Base-by-base conservation (phyloP, 1,140 invertebrate species). In the Liolophura sinensis region DNA sequence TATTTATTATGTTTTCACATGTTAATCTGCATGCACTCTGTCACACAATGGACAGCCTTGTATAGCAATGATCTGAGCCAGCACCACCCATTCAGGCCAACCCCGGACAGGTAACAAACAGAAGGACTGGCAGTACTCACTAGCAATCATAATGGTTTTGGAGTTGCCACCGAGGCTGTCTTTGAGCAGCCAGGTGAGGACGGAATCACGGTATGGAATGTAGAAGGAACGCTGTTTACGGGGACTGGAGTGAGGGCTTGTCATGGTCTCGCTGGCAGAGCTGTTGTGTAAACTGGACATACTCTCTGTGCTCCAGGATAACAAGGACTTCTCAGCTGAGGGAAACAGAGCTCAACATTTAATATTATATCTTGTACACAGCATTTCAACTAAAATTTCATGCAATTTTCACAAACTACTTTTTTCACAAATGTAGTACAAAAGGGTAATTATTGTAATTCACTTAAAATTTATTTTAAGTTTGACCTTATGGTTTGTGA, bases 161-260 rank as follows among this genome's bases (percentile, higher is more conserved):
- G 93, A 93, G 84, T 97, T 96, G 4, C 94, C 94, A 24, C 94
- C 94, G 11, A 97, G 86, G 50, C 93, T 95, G 79, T 96, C 94
- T 82, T 94, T 95, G 50, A 96, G 86, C 12, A 96, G 83, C 93
- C 93, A 96, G 0, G 94, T 96, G 0, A 96, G 87, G n/a, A 95
- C 93, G 14, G 93, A 95, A 84, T 97, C 93, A 47, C 95, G 85
- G 84, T 96, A 96, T 1, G 94, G 94, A 68, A 97, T 93, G 81
- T 93, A 95, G 46, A 76, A 67, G 16, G 70, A 48, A 22, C 73
- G 70, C 5, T 62, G 64, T 55, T 68, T 72, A 25, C 69, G 74
- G 1, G 70, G 69, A 20, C 69, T 56, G 18, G 50, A 40, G 20
- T 20, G 18, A 40, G 27, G 50, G 27, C 24, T n/a, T 1, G 7